Evolutionary conservation across 2,113 vertebrate species (phyloP).

Genomic region (Agapornis roseicollis): DNA sequence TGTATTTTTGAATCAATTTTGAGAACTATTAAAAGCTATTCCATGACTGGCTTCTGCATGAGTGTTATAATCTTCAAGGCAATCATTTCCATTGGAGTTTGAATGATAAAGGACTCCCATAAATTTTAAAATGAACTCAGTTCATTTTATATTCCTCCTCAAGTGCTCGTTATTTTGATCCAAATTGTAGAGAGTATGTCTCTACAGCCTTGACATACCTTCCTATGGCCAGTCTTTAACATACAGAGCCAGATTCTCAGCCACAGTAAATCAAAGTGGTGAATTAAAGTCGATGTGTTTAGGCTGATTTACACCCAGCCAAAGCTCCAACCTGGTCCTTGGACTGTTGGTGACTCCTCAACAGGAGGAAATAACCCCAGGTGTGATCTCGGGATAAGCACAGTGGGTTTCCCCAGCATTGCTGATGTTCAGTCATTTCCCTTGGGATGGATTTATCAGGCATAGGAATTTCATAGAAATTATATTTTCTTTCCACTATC

Average conservation of each 20-base stretch:
- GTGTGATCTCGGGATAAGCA: neutral
- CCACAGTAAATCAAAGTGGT: neutral
- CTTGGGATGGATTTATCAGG: neutral
- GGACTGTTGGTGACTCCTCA: neutral
- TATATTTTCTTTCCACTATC: neutral
- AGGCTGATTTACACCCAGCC: neutral
- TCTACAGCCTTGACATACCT: constrained; percentile 38
- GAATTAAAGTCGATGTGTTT: neutral
- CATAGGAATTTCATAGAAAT: neutral
- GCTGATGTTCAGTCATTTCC: neutral
- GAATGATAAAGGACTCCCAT: constrained; percentile 55
- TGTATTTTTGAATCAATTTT: neutral
- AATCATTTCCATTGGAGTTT: constrained; percentile 45
- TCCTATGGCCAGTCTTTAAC: neutral
- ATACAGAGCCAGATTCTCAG: neutral
- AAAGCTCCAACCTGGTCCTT: neutral
- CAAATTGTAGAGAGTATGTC: neutral
- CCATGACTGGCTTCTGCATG: neutral
- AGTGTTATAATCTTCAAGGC: constrained; percentile 2
- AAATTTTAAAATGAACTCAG: constrained; percentile 38
- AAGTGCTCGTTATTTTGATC: neutral
- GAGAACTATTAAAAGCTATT: neutral
- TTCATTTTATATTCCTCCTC: constrained; percentile 18
- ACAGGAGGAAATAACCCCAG: neutral
- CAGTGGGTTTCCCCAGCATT: neutral